Evolutionary conservation across 2,113 vertebrate genomes (phyloP).

Genomic region (Neodontobutis hainanensis): DNA sequence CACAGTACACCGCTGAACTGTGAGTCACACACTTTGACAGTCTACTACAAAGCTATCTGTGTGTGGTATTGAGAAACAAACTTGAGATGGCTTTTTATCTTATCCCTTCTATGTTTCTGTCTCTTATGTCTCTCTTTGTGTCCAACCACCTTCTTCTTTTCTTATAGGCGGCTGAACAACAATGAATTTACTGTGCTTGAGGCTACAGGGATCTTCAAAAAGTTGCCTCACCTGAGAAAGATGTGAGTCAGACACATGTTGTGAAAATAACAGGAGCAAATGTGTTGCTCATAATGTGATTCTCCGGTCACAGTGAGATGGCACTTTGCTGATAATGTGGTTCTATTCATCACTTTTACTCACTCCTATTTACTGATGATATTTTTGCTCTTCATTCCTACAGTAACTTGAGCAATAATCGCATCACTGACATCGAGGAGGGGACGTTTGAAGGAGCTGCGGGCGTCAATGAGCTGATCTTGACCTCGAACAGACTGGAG

Average conservation of each 20-base stretch:
- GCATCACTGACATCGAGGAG: slow-evolving; percentile 98
- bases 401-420: slow-evolving; percentile 98
- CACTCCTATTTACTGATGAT: not conserved
- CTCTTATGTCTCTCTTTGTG: slow-evolving; percentile 15
- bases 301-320: slow-evolving; percentile 17
- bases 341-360: slow-evolving; percentile 1
- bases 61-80: slow-evolving; percentile 20
- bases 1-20: slow-evolving; percentile 96
- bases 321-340: slow-evolving; percentile 9
- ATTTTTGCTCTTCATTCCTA: slow-evolving; percentile 1
- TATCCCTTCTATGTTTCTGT: slow-evolving; percentile 1
- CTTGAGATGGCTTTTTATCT: not conserved
- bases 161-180: slow-evolving; percentile 91
- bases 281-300: slow-evolving; percentile 14
- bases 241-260: slow-evolving; percentile 85
- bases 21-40: slow-evolving; percentile 77
- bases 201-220: slow-evolving; percentile 97
- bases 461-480: slow-evolving; percentile 92
- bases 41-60: slow-evolving; percentile 21
- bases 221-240: slow-evolving; percentile 95
- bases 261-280: slow-evolving; percentile 2
- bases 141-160: slow-evolving; percentile 36
- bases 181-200: slow-evolving; percentile 97
- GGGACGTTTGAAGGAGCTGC: slow-evolving; percentile 94
- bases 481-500: slow-evolving; percentile 95